Percentiles rank a stretch among this genome's conserved stretches.
These are phyloP conservation scores for Podarcis cretensis DNA, from an alignment of 2,113 vertebrate genomes.

Conservation along the genomic window DNA sequence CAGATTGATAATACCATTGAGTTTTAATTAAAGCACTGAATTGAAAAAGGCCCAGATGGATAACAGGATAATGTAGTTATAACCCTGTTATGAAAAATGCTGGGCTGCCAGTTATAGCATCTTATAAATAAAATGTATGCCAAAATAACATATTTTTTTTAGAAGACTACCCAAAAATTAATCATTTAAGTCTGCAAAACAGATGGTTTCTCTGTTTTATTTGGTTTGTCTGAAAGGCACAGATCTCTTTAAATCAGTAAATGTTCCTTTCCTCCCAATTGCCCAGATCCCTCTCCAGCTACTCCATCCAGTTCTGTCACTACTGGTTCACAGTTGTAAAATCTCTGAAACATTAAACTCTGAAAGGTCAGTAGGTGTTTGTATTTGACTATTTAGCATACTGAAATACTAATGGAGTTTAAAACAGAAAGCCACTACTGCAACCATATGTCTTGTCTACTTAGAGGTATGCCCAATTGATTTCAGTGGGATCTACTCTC, in stretches of 20 bases:
- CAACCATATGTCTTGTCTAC: neutral
- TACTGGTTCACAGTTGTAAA: neutral
- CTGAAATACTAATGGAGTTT: neutral
- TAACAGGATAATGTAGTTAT: constrained; percentile 83
- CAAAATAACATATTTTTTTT: constrained; percentile 76
- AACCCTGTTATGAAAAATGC: constrained; percentile 78
- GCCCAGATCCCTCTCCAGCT: constrained; percentile 1
- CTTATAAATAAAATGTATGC: constrained; percentile 75
- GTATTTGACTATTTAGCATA: neutral
- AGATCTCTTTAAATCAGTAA: constrained; percentile 52
- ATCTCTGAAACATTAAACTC: neutral
- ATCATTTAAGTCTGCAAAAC: constrained; percentile 78
- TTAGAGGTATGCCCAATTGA: neutral
- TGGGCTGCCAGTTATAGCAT: constrained; percentile 69
- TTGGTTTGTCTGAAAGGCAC: constrained; percentile 69
- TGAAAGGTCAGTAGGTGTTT: neutral
- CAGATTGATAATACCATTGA: constrained; percentile 87
- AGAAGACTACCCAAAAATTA: constrained; percentile 77
- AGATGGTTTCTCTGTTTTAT: constrained; percentile 79
- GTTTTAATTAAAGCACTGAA: constrained; percentile 87
- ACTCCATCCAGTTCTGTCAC: neutral
- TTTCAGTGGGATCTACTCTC: neutral
- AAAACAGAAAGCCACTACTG: neutral
- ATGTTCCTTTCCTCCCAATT: constrained; percentile 30
- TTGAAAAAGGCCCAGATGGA: constrained; percentile 85